Evolutionary conservation across 2,113 vertebrate genomes (phyloP), one percentile per base, ranked within the genome.

Genomic region (Catagonus wagneri): DNA sequence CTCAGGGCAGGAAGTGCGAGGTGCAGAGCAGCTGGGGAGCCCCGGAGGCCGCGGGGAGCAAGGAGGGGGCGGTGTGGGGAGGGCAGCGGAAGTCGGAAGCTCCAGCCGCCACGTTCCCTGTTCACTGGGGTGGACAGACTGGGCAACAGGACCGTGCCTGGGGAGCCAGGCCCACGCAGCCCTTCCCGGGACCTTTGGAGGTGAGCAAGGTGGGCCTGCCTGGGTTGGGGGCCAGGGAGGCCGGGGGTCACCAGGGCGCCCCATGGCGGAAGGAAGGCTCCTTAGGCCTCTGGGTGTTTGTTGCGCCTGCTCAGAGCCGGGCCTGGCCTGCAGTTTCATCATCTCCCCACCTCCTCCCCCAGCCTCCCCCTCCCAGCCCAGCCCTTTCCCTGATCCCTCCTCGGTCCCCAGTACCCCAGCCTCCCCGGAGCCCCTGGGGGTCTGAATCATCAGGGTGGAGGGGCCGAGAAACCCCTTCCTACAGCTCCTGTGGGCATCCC

Each of bases 41-140:
- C 22, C 60, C 1, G 61, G 93, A 90, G 90, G 78, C 19, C 10
- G 4, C 50, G 79, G 68, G 34, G 32, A 2, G 36, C 11, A 50
- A n/a, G 44, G 44, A 92, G 50, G 68, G 60, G 66, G 50, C 60
- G 76, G 78, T 17, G 63, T 90, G 94, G 81, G 63, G 76, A 81
- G 75, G 84, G 32, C 90, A 96, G 86, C 97, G 97, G 97, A 98
- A 98, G 97, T 89, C 89, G 89, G 96, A 97, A 95, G 94, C 90
- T 16, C 27, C 9, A 29, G 92, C 78, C 9, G 1, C 84, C 56
- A 52, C 88, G 52, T 34, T 94, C 61, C 14, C 81, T n/a, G 25
- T 34, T 95, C 6, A 1, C 4, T 36, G 3, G 76, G 71, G 74
- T 72, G 1, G 16, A 19, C 34, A 0, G 61, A 34, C 44, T 3